A percentile compares a stretch with the other conserved stretches of the same genome.
Evolutionary conservation across 2,113 vertebrate genomes (phyloP).

Genomic region (Xiphorhynchus elegans): DNA sequence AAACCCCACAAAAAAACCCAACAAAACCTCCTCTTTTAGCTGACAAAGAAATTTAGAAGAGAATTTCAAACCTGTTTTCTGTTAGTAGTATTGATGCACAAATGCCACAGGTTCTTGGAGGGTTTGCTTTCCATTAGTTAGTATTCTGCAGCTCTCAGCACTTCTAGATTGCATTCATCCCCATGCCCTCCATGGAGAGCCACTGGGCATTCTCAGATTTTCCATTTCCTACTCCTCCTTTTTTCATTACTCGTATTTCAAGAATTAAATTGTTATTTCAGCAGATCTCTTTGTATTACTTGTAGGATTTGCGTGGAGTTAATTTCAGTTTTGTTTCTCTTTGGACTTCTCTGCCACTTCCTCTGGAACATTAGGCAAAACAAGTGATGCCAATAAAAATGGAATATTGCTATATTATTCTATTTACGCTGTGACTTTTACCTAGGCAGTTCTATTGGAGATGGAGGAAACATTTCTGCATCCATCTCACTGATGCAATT

Average conservation of each 20-base stretch:
- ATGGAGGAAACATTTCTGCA: not conserved
- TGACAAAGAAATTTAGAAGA: not conserved
- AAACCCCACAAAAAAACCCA: not conserved
- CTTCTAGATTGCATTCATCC: not conserved
- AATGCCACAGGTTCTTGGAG: not conserved
- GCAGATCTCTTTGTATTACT: not conserved
- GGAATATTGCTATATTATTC: not conserved
- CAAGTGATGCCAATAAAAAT: not conserved
- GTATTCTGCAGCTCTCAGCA: not conserved
- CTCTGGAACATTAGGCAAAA: not conserved
- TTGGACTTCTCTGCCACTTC: not conserved
- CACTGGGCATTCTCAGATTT: not conserved
- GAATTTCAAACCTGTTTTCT: not conserved
- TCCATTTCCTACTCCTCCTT: not conserved
- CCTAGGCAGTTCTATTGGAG: not conserved
- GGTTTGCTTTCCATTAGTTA: not conserved
- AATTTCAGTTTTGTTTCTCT: not conserved
- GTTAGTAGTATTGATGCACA: not conserved
- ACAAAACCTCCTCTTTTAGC: not conserved
- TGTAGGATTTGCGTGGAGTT: not conserved
- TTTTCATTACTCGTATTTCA: not conserved
- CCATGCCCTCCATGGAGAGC: not conserved
- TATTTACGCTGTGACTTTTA: not conserved
- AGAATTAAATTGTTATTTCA: not conserved
- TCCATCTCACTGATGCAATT: not conserved